Percentiles rank a stretch among this genome's conserved stretches.
Evolutionary conservation across 2,797 vertebrate genomes (phyloP).

Genomic region (Smutsia gigantea): DNA sequence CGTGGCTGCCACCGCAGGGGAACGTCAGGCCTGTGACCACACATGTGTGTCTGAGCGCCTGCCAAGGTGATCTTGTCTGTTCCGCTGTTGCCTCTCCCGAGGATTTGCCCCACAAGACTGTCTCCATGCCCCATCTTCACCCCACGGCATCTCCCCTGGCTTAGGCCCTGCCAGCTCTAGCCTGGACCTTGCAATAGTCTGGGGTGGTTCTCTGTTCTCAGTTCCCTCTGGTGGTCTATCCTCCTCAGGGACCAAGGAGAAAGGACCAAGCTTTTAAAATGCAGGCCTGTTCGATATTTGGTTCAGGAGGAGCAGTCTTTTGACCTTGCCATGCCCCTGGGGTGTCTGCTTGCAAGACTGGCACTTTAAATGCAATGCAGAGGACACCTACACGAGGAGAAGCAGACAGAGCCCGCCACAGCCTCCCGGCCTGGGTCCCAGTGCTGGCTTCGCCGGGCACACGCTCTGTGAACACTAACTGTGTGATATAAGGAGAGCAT

Average conservation of each 20-base stretch:
- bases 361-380: neutral
- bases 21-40: neutral
- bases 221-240: neutral
- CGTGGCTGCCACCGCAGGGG: neutral
- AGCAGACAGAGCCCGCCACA: neutral
- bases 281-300: neutral
- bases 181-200: neutral
- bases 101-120: neutral
- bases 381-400: neutral
- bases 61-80: neutral
- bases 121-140: neutral
- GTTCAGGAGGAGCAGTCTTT: neutral
- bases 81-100: neutral
- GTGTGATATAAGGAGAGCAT: neutral
- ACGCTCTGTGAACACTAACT: neutral
- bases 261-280: neutral
- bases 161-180: neutral
- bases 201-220: neutral
- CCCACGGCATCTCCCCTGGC: neutral
- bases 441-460: neutral
- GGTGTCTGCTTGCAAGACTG: too few species aligned
- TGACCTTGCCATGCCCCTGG: neutral
- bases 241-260: neutral
- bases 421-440: neutral
- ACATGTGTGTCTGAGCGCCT: neutral